phyloP scores from a whole-genome alignment of 2,888 invertebrate species.

The Hirtodrosophila alboralis region DNA sequence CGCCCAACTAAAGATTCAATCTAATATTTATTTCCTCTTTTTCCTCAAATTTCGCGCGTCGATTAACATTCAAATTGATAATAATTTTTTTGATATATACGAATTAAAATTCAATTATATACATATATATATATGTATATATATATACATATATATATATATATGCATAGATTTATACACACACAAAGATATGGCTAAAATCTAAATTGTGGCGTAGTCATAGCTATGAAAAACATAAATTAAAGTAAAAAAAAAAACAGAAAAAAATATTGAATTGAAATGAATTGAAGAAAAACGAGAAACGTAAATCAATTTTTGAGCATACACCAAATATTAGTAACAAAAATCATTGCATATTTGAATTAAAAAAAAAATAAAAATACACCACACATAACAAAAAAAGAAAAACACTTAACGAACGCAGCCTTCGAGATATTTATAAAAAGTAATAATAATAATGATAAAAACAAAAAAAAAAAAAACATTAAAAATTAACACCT shows the following conservation, averaged over 20 bases:
- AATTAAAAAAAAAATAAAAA: conserved; percentile 14
- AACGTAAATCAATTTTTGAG: conserved; percentile 61
- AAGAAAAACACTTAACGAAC: conserved; percentile 34
- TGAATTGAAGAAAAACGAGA: conserved; percentile 28
- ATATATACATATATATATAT: conserved; percentile 36
- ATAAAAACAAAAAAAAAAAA: too few relatives aligned
- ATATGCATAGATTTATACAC: conserved; percentile 33
- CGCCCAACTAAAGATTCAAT: conserved; percentile 33
- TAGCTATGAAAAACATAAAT: conserved; percentile 54
- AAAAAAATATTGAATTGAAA: conserved; percentile 20
- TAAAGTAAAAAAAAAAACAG: conserved; percentile 12
- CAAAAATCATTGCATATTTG: conserved; percentile 26
- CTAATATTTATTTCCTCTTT: conserved; percentile 14
- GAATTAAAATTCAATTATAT: conserved; percentile 36
- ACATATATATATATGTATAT: conserved; percentile 6
- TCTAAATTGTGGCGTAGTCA: conserved; percentile 63
- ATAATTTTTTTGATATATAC: conserved; percentile 77
- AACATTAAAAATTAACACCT: conserved; percentile 29
- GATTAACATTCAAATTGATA: conserved; percentile 72
- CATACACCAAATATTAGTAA: conserved; percentile 71
- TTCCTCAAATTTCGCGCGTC: conserved; percentile 66
- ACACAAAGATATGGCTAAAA: conserved; percentile 42
- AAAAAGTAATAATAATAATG: conserved; percentile 29
- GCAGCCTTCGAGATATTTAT: conserved; percentile 61
- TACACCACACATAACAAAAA: conserved; percentile 21